A percentile compares a stretch with the other conserved stretches of the same genome.
Conservation (phyloP, 2,888 invertebrate species). For the Lamellibrachia columna region DNA sequence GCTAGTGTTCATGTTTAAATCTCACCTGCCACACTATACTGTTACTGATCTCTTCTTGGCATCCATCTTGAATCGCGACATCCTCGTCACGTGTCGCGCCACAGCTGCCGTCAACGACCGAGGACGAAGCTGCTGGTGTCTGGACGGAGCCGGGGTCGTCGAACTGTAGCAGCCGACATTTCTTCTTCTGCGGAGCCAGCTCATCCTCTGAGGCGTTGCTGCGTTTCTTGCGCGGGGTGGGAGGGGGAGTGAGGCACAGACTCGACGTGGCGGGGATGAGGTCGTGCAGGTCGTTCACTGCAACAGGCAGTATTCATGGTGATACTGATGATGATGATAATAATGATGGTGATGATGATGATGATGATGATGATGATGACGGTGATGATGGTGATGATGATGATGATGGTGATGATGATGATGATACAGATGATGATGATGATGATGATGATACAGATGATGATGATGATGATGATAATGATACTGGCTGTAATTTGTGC, state of each 20-base stretch:
- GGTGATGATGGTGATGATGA: too few species aligned
- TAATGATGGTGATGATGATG: too few species aligned
- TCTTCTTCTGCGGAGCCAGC: background rate
- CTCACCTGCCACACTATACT: background rate
- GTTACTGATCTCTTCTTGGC: slow-evolving; percentile 9
- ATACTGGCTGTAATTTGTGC: background rate
- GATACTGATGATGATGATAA: too few species aligned
- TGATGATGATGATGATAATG: too few species aligned
- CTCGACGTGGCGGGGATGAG: background rate
- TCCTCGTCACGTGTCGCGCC: background rate
- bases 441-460: too few species aligned
- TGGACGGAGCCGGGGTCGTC: background rate
- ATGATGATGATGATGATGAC: too few species aligned
- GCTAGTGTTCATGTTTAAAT: background rate
- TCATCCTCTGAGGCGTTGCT: background rate
- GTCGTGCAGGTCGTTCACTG: slow-evolving; percentile 10
- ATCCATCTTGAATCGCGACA: background rate
- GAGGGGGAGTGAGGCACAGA: background rate
- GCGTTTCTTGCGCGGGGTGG: background rate
- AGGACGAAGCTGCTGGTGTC: background rate
- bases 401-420: too few species aligned
- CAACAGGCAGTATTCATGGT: background rate
- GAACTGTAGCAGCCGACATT: background rate
- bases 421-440: too few species aligned
- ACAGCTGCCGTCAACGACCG: background rate